Percentiles rank a stretch among this genome's conserved stretches.
Evolutionary conservation across 2,888 invertebrate genomes (phyloP).

Genomic region (Oscheius sp.): DNA sequence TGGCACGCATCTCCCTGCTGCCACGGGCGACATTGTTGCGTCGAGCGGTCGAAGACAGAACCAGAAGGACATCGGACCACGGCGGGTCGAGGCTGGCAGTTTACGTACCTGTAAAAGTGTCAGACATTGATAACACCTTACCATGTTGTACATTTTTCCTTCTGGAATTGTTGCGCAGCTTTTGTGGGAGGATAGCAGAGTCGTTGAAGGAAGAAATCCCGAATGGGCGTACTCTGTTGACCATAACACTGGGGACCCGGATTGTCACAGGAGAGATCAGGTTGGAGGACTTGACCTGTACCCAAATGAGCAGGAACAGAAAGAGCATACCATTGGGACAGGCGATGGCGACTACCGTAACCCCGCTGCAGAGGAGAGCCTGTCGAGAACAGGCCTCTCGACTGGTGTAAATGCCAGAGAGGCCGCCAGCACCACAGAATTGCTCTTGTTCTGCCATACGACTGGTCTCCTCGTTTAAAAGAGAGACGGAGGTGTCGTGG

Average conservation of each 20-base stretch:
- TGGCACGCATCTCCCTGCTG: conserved; percentile 18
- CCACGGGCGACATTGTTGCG: conserved; percentile 21
- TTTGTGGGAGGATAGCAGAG: not conserved
- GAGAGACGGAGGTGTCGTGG: conserved; percentile 16
- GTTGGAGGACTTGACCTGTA: not conserved
- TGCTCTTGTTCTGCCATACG: not conserved
- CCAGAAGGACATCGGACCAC: conserved; percentile 29
- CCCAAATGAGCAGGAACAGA: not conserved
- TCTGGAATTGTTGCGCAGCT: not conserved
- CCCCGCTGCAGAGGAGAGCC: conserved; percentile 18
- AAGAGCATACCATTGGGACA: conserved; percentile 19
- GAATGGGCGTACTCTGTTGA: not conserved
- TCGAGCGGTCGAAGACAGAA: conserved; percentile 1
- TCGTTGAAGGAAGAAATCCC: conserved; percentile 2
- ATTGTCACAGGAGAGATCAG: not conserved
- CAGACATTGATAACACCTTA: not conserved
- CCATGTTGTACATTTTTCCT: conserved; percentile 14
- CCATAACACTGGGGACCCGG: not conserved
- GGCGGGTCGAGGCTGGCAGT: conserved; percentile 12
- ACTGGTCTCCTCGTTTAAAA: conserved; percentile 21
- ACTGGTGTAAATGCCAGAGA: not conserved
- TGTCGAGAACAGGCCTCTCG: conserved; percentile 14
- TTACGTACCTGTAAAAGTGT: conserved; percentile 29
- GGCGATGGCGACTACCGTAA: not conserved
- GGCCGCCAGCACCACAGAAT: not conserved